Conservation (phyloP, 2,113 vertebrate genomes). For the Callopanchax toddi region DNA sequence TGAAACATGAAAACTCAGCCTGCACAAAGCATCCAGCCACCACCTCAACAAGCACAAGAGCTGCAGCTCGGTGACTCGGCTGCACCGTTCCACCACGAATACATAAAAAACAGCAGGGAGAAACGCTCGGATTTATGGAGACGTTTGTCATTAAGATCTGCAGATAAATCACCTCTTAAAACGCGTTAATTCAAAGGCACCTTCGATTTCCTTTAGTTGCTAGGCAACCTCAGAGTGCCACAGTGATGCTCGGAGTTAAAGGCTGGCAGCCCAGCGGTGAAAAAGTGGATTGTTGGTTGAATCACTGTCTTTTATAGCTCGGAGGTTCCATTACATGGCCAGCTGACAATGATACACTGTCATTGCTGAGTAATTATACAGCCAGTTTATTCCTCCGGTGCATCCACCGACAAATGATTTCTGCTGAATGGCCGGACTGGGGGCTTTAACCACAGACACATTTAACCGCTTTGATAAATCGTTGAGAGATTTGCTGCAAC, state of each 20-base stretch:
- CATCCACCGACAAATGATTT: conserved; percentile 30
- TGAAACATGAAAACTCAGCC: conserved; percentile 46
- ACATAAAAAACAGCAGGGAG: too few species aligned
- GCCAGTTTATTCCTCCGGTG: conserved; percentile 29
- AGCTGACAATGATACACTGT: conserved; percentile 66
- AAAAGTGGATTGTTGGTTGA: conserved; percentile 61
- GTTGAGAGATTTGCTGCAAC: background rate
- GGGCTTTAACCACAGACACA: conserved; percentile 8
- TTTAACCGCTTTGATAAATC: conserved; percentile 1
- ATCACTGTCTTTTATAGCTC: conserved; percentile 60
- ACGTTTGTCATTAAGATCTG: conserved; percentile 58
- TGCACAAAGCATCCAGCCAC: conserved; percentile 12
- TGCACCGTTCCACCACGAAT: too few species aligned
- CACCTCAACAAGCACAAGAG: background rate
- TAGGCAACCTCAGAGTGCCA: conserved; percentile 70
- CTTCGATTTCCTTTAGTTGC: conserved; percentile 75
- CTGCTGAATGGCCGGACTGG: conserved; percentile 7
- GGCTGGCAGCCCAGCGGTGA: conserved; percentile 51
- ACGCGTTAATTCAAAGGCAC: conserved; percentile 72
- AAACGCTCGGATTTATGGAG: too few species aligned
- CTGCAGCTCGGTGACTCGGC: too few species aligned
- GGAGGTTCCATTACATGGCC: conserved; percentile 59
- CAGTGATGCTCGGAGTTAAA: conserved; percentile 61
- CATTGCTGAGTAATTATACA: conserved; percentile 60
- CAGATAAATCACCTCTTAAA: conserved; percentile 60